phyloP scores from a whole-genome alignment of 2,888 invertebrate genomes.

The Hydroisotoma schaefferi region DNA sequence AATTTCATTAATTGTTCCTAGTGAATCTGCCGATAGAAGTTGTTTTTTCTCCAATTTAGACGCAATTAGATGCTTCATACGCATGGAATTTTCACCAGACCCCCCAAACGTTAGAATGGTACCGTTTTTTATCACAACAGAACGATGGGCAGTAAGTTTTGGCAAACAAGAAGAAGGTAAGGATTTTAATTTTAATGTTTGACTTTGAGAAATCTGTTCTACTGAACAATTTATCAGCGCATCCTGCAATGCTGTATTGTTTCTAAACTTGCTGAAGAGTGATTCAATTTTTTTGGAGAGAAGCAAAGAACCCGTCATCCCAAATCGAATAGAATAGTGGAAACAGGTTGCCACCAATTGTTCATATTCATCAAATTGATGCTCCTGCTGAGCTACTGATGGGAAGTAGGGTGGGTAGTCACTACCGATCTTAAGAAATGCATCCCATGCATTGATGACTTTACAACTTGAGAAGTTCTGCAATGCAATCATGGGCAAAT shows the following conservation, averaged over 20 bases:
- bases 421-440: conserved; percentile 34
- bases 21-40: too few species aligned
- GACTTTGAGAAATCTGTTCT: conserved; percentile 10
- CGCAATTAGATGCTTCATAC: conserved; percentile 37
- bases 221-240: not conserved
- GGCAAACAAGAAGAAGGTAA: conserved; percentile 19
- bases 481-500: not conserved
- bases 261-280: conserved; percentile 6
- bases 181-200: conserved; percentile 12
- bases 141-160: conserved; percentile 26
- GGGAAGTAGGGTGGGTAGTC: conserved; percentile 32
- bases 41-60: conserved; percentile 13
- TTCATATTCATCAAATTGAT: conserved; percentile 47
- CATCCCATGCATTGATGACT: conserved; percentile 43
- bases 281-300: conserved; percentile 5
- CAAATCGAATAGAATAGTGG: conserved; percentile 44
- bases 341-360: conserved; percentile 43
- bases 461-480: conserved; percentile 18
- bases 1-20: not conserved
- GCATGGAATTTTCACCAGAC: conserved; percentile 31
- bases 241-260: not conserved
- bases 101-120: conserved; percentile 34
- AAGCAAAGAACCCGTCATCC: conserved; percentile 25
- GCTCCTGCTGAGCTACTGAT: conserved; percentile 15
- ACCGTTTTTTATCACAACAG: conserved; percentile 16